Evolutionary conservation across 2,113 vertebrate species (phyloP).

Genomic region (Leucopsar rothschildi): DNA sequence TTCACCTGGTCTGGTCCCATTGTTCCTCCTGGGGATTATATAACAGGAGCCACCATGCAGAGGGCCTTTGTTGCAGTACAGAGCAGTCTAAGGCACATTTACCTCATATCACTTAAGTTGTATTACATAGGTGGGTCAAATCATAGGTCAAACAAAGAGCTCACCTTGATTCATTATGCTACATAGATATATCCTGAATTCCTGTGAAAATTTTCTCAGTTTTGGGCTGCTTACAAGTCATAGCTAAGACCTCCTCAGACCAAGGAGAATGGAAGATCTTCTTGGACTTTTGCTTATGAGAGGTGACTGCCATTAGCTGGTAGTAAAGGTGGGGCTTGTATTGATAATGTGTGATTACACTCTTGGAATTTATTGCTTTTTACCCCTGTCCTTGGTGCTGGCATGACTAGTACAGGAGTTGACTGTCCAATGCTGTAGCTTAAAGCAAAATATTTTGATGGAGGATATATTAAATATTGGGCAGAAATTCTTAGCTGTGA

Average conservation of each 20-base stretch:
- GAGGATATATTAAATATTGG: not conserved
- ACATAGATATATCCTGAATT: not conserved
- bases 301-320: not conserved
- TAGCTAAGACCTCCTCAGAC: not conserved
- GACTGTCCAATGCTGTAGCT: not conserved
- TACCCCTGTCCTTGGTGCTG: not conserved
- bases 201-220: not conserved
- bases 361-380: not conserved
- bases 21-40: not conserved
- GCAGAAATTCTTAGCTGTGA: not conserved
- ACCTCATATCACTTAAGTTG: not conserved
- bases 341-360: fast-evolving
- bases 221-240: not conserved
- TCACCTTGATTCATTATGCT: not conserved
- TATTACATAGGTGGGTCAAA: not conserved
- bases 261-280: not conserved
- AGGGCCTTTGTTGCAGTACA: not conserved
- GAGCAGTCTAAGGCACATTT: not conserved
- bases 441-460: not conserved
- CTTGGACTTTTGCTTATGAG: not conserved
- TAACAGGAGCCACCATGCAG: not conserved
- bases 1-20: not conserved
- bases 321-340: not conserved
- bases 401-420: not conserved
- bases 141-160: not conserved